A percentile compares a stretch with the other conserved stretches of the same genome.
phyloP scores from a whole-genome alignment of 2,113 vertebrate genomes.

The Anser cygnoides region DNA sequence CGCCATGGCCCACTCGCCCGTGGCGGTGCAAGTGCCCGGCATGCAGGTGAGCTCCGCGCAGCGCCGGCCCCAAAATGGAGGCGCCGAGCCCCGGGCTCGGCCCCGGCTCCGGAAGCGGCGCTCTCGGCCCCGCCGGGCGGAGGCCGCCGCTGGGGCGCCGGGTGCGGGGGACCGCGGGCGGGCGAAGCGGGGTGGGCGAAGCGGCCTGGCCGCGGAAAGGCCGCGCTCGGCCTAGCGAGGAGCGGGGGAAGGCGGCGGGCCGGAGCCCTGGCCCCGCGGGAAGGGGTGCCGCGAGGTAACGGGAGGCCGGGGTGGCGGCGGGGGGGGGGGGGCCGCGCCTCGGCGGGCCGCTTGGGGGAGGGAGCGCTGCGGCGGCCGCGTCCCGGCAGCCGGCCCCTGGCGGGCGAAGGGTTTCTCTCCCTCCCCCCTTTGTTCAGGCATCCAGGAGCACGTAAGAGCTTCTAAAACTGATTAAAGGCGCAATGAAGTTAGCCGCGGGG shows the following conservation, averaged over 20 bases:
- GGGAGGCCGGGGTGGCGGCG: not conserved
- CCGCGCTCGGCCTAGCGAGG: not conserved
- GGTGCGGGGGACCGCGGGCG: not conserved
- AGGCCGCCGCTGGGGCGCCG: not conserved
- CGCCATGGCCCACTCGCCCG: constrained; percentile 86
- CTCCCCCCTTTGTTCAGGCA: not conserved
- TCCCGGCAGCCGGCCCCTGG: not conserved
- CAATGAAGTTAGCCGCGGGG: constrained; percentile 17
- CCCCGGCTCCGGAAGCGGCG: constrained; percentile 25
- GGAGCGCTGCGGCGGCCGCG: not conserved
- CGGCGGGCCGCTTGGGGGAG: not conserved
- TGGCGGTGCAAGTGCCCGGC: constrained; percentile 86
- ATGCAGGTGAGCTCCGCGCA: constrained; percentile 84
- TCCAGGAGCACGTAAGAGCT: not conserved
- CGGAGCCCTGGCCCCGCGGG: not conserved
- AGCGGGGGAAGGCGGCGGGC: not conserved
- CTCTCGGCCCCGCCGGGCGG: not conserved
- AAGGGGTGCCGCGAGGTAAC: not conserved
- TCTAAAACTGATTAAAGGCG: not conserved
- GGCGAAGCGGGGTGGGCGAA: not conserved
- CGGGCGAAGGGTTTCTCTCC: not conserved
- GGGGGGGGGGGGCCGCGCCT: not conserved
- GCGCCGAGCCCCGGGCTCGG: not conserved
- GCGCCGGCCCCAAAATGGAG: constrained; percentile 32
- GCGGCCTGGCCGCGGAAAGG: not conserved